These are phyloP conservation scores for Atta cephalotes DNA, from an alignment of 1,140 invertebrate species.

Conservation along the genomic window DNA sequence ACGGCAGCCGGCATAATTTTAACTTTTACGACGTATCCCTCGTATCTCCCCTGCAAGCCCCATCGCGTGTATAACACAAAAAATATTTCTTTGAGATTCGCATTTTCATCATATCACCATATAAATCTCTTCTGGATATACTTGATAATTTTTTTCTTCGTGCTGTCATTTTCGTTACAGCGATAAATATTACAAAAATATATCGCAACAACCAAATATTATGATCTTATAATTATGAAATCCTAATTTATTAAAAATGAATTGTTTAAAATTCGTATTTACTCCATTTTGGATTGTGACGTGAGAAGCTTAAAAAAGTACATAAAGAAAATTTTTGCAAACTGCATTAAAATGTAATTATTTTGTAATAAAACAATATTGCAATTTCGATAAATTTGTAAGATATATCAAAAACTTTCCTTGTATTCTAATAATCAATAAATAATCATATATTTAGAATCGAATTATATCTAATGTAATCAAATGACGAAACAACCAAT, in stretches of 20 bases:
- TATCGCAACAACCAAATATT: neutral
- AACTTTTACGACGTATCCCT: constrained; percentile 63
- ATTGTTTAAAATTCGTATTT: neutral
- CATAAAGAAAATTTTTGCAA: too few species aligned
- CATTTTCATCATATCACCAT: neutral
- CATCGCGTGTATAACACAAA: neutral
- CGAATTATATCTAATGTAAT: too few species aligned
- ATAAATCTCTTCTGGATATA: neutral
- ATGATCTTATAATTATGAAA: neutral
- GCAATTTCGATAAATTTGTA: too few species aligned
- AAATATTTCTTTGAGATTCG: constrained; percentile 44
- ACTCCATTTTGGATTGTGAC: too few species aligned
- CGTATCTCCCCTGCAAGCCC: neutral
- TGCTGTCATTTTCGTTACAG: neutral
- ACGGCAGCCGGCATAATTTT: constrained; percentile 60
- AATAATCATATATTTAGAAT: too few species aligned
- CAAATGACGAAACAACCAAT: too few species aligned
- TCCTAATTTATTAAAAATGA: constrained; percentile 9
- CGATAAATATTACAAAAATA: neutral
- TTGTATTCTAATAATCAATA: too few species aligned
- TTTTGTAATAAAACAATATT: too few species aligned
- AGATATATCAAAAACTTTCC: too few species aligned
- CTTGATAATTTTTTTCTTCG: neutral
- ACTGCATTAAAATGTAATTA: too few species aligned
- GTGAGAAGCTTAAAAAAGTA: too few species aligned